phyloP scores from a whole-genome alignment of 2,113 vertebrate species.

The Tragelaphus imberbis region DNA sequence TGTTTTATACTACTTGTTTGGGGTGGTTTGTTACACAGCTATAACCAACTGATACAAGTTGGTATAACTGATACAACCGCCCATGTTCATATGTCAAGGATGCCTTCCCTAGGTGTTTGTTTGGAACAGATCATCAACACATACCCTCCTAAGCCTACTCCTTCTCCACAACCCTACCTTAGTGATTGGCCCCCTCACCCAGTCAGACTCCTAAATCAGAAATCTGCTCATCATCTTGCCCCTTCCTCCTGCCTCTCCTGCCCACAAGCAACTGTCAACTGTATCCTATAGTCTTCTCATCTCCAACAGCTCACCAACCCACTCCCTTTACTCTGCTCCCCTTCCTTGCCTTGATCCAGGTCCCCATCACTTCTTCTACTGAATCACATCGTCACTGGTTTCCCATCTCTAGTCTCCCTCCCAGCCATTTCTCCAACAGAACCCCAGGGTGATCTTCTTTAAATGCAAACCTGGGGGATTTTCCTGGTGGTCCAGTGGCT shows the following conservation, averaged over 20 bases:
- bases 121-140: not conserved
- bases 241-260: not conserved
- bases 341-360: not conserved
- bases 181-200: not conserved
- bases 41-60: not conserved
- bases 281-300: accelerated
- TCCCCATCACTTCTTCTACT: not conserved
- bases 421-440: not conserved
- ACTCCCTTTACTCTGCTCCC: not conserved
- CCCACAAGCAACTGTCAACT: not conserved
- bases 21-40: not conserved
- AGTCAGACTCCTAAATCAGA: not conserved
- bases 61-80: not conserved
- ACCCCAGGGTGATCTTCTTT: not conserved
- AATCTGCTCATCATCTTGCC: not conserved
- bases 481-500: not conserved
- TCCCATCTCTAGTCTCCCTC: not conserved
- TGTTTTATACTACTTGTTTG: not conserved
- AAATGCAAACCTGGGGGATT: not conserved
- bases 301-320: not conserved
- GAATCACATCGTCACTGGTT: not conserved
- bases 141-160: not conserved
- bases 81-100: not conserved
- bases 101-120: not conserved
- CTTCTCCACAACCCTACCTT: not conserved